phyloP scores from a whole-genome alignment of 2,797 vertebrate genomes.

The Carapus acus region DNA sequence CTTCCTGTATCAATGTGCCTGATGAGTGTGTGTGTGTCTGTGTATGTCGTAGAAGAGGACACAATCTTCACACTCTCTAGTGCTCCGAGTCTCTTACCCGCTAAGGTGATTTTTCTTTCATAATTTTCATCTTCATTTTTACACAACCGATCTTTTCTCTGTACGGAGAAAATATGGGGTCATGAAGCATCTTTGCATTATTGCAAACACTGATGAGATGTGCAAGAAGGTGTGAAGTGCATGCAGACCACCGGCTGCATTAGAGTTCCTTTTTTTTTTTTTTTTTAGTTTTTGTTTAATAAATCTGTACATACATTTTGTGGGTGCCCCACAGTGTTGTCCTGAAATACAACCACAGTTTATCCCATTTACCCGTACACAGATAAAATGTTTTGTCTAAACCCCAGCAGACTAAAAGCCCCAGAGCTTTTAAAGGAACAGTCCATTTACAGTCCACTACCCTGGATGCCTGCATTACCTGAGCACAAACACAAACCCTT shows the following conservation, averaged over 20 bases:
- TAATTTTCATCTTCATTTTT: background rate
- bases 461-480: no score
- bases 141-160: background rate
- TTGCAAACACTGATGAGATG: no score
- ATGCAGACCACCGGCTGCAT: conserved; percentile 37
- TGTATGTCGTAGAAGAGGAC: conserved; percentile 47
- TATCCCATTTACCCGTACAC: conserved; percentile 2
- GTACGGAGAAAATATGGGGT: background rate
- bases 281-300: no score
- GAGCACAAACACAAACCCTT: no score
- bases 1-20: conserved; percentile 44
- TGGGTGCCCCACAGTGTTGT: conserved; percentile 7
- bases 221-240: background rate
- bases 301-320: background rate
- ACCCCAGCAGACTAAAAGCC: no score
- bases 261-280: conserved; percentile 7
- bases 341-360: conserved; percentile 12
- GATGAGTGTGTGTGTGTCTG: conserved; percentile 36
- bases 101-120: conserved; percentile 3
- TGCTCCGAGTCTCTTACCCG: conserved; percentile 23
- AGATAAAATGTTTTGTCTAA: no score
- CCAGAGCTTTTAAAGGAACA: no score
- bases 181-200: background rate
- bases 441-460: no score
- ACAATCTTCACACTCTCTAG: conserved; percentile 26